These are phyloP conservation scores for Gymnopithys bicolor DNA, from an alignment of 2,797 vertebrate genomes.

Conservation along the genomic window DNA sequence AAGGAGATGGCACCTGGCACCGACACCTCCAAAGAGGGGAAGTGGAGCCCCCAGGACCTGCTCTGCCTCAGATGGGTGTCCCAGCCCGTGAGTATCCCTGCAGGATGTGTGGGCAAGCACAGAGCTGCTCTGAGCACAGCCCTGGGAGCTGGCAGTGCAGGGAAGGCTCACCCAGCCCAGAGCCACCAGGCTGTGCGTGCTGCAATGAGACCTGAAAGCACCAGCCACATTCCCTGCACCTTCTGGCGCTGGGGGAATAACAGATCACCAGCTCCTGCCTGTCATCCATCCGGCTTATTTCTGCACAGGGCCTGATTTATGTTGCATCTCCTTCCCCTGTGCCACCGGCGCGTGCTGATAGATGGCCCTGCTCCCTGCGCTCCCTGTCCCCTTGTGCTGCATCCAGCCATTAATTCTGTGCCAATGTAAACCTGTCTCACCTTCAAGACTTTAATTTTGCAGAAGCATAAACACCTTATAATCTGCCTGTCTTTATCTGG, in stretches of 20 bases:
- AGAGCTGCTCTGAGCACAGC: background rate
- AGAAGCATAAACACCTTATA: conserved; percentile 64
- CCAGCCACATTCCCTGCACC: conserved; percentile 4
- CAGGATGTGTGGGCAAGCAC: accelerated
- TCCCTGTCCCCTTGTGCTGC: conserved; percentile 50
- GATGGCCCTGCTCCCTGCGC: conserved; percentile 52
- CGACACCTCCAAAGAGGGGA: background rate
- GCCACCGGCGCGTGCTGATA: conserved; percentile 47
- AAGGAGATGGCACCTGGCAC: background rate
- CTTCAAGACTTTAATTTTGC: conserved; percentile 66
- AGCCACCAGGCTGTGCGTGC: background rate
- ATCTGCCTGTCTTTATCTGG: conserved; percentile 24
- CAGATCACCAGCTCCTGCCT: conserved; percentile 47
- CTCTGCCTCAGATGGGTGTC: background rate
- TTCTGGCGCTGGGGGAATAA: background rate
- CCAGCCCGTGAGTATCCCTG: background rate
- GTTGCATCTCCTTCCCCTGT: conserved; percentile 33
- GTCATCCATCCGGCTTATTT: conserved; percentile 59
- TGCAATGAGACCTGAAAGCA: background rate
- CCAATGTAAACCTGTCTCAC: conserved; percentile 66
- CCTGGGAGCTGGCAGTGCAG: background rate
- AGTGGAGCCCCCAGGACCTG: background rate
- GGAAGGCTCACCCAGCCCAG: background rate
- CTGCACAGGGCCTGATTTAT: conserved; percentile 41
- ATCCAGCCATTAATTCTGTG: conserved; percentile 62